These are phyloP conservation scores for Latrodectus elegans DNA, from an alignment of 2,888 invertebrate genomes.

Conservation along the genomic window DNA sequence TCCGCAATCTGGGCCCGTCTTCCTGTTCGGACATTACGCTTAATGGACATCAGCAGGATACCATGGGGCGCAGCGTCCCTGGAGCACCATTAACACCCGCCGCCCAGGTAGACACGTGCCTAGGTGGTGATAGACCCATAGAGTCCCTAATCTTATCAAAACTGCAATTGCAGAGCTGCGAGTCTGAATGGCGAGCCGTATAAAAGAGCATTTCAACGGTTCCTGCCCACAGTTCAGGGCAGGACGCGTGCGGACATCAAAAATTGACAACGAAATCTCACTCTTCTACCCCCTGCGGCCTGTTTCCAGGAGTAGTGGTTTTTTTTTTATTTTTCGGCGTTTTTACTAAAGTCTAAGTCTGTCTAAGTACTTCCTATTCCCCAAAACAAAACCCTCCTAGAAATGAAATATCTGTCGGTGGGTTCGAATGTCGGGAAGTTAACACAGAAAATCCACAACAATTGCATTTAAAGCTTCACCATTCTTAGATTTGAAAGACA, in stretches of 20 bases:
- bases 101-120: conserved; percentile 61
- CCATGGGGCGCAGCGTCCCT: conserved; percentile 21
- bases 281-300: too few relatives aligned
- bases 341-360: too few relatives aligned
- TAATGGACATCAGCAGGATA: conserved; percentile 45
- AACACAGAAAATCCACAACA: too few relatives aligned
- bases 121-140: conserved; percentile 59
- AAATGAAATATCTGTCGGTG: too few relatives aligned
- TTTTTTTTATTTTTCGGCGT: not conserved
- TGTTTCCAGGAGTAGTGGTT: not conserved
- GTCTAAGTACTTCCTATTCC: too few relatives aligned
- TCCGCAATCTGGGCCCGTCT: conserved; percentile 44
- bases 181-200: conserved; percentile 4
- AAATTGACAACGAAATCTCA: conserved; percentile 50
- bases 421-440: too few relatives aligned
- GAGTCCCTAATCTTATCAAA: conserved; percentile 66
- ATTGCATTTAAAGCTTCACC: too few relatives aligned
- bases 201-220: conserved; percentile 47
- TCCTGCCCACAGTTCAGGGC: not conserved
- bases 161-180: conserved; percentile 41
- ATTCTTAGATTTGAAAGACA: too few relatives aligned
- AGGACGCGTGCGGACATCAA: conserved; percentile 49
- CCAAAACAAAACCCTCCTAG: too few relatives aligned
- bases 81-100: conserved; percentile 49
- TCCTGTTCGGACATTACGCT: conserved; percentile 64